A percentile compares a stretch with the other conserved stretches of the same genome.
Conservation (phyloP, 2,113 vertebrate species). For the Sinocyclocheilus anophthalmus region DNA sequence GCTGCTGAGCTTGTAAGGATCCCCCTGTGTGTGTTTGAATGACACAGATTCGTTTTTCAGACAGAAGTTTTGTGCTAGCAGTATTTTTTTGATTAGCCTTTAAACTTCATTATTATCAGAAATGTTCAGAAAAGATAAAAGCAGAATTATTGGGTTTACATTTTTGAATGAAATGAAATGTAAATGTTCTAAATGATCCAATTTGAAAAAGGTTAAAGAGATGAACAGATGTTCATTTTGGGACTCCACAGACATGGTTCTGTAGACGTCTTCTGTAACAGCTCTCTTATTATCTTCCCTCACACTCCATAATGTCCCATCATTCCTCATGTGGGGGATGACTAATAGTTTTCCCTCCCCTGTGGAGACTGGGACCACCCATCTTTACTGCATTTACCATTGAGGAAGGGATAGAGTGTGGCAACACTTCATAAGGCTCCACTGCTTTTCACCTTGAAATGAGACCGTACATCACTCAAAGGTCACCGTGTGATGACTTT, state of each 20-base stretch:
- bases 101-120: neutral
- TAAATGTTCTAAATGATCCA: neutral
- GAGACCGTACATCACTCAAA: neutral
- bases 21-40: neutral
- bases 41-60: neutral
- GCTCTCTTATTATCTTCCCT: constrained; percentile 26
- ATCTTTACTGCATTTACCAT: constrained; percentile 22
- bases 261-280: neutral
- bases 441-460: constrained; percentile 29
- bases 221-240: constrained; percentile 3
- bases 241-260: neutral
- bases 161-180: constrained; percentile 7
- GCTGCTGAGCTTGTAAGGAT: neutral
- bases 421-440: neutral
- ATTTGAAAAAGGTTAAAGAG: neutral
- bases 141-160: neutral
- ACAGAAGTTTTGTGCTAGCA: neutral
- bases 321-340: constrained; percentile 32
- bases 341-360: constrained; percentile 26
- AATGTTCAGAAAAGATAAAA: neutral
- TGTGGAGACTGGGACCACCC: constrained; percentile 23
- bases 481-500: neutral
- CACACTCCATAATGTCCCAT: constrained; percentile 9
- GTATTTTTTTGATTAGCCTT: neutral
- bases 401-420: neutral